Conservation (phyloP, 2,888 invertebrate genomes). For the Eristalis arbustorum region DNA sequence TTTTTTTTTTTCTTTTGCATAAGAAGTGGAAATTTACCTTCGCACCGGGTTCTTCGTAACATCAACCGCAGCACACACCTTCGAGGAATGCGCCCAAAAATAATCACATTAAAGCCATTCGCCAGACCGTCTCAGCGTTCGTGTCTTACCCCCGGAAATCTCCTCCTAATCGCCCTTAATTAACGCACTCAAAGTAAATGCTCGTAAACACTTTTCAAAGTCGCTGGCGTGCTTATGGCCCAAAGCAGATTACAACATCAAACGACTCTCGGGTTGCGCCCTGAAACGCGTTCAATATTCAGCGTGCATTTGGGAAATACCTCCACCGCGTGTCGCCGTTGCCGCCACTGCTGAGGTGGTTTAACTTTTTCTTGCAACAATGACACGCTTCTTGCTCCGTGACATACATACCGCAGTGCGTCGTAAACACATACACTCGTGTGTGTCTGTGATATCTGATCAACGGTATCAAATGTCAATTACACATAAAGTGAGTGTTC, state of each 20-base stretch:
- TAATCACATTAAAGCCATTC: not conserved
- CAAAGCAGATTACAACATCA: conserved; percentile 13
- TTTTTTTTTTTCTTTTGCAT: no score
- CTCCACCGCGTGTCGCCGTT: not conserved
- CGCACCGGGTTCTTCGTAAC: not conserved
- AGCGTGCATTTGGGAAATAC: conserved; percentile 25
- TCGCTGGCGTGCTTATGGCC: not conserved
- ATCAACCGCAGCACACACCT: not conserved
- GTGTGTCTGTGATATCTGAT: conserved; percentile 12
- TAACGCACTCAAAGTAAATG: conserved; percentile 3
- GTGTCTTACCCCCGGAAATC: not conserved
- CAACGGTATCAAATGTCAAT: conserved; percentile 40
- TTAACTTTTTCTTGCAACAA: conserved; percentile 19
- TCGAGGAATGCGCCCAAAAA: not conserved
- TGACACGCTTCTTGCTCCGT: conserved; percentile 24
- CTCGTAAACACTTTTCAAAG: conserved; percentile 7
- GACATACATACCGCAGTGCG: conserved; percentile 37
- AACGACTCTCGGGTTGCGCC: not conserved
- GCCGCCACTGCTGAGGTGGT: not conserved
- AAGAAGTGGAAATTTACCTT: not conserved
- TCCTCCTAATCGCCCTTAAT: conserved; percentile 14
- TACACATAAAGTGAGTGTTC: conserved; percentile 4
- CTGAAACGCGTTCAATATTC: conserved; percentile 23
- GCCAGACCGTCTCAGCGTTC: not conserved
- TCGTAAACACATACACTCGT: not conserved